Percentiles rank a stretch among this genome's conserved stretches.
Conservation (phyloP, 2,113 vertebrate species). For the Dasyornis broadbenti region DNA sequence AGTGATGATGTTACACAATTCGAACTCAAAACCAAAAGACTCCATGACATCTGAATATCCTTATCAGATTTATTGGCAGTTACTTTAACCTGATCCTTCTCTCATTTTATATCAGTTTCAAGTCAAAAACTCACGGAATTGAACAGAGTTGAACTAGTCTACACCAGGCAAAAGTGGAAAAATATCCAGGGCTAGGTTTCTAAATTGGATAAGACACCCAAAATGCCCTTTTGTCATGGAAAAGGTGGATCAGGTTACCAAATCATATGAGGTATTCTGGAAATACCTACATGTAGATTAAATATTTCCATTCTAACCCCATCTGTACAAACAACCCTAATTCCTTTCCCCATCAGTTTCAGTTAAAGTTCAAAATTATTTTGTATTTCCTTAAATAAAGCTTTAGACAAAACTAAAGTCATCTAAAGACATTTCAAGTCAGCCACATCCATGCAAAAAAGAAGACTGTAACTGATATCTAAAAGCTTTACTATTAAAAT, state of each 20-base stretch:
- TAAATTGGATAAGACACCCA: constrained; percentile 1
- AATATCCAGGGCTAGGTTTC: background rate
- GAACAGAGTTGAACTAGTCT: background rate
- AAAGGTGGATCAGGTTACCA: background rate
- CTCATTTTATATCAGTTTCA: background rate
- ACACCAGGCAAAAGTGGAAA: background rate
- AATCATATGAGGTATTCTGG: background rate
- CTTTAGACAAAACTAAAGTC: constrained; percentile 46
- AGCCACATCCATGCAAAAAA: background rate
- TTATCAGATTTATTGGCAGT: background rate
- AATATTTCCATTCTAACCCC: constrained; percentile 50
- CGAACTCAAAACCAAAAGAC: background rate
- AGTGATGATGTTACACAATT: background rate
- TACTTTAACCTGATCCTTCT: background rate
- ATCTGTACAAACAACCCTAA: constrained; percentile 52
- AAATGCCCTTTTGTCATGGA: background rate
- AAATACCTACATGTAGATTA: constrained; percentile 15
- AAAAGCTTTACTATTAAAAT: background rate
- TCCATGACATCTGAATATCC: background rate
- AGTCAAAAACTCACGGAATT: background rate
- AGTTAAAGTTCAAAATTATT: constrained; percentile 26
- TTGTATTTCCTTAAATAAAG: constrained; percentile 7
- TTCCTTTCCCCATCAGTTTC: constrained; percentile 21
- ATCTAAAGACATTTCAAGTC: constrained; percentile 24
- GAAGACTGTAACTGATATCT: background rate